phyloP scores from a whole-genome alignment of 2,113 vertebrate genomes.

The Nesospiza acunhae region DNA sequence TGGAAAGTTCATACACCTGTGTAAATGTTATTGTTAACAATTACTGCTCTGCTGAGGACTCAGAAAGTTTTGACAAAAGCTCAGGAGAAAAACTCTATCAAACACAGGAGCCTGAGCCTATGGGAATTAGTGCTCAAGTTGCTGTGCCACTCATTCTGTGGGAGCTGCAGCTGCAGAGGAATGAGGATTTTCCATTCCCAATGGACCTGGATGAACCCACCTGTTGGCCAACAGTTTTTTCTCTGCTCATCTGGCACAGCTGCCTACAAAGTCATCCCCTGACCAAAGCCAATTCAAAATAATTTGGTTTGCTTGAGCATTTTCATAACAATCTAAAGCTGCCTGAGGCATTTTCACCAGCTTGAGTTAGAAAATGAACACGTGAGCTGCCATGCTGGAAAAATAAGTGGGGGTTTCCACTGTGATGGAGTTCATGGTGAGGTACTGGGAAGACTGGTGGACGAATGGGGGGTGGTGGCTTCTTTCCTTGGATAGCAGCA shows the following conservation, averaged over 20 bases:
- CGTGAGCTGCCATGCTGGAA: rapidly evolving
- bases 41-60: neutral
- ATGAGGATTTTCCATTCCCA: neutral
- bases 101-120: neutral
- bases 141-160: neutral
- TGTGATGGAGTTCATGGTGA: neutral
- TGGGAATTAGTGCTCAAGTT: neutral
- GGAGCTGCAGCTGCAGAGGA: neutral
- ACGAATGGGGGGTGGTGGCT: neutral
- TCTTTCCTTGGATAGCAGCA: neutral
- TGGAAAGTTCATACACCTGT: neutral
- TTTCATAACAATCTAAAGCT: neutral
- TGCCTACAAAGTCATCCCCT: neutral
- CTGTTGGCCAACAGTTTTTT: neutral
- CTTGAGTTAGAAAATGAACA: neutral
- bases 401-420: neutral
- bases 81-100: neutral
- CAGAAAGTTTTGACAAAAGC: neutral
- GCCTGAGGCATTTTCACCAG: neutral
- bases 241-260: neutral
- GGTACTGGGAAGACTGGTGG: neutral
- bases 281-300: neutral
- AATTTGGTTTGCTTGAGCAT: neutral
- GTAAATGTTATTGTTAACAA: constrained; percentile 22
- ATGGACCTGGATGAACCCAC: neutral